Percentiles rank a stretch among this genome's conserved stretches.
phyloP scores from a whole-genome alignment of 2,888 invertebrate genomes.

The Trachelus tabidus region DNA sequence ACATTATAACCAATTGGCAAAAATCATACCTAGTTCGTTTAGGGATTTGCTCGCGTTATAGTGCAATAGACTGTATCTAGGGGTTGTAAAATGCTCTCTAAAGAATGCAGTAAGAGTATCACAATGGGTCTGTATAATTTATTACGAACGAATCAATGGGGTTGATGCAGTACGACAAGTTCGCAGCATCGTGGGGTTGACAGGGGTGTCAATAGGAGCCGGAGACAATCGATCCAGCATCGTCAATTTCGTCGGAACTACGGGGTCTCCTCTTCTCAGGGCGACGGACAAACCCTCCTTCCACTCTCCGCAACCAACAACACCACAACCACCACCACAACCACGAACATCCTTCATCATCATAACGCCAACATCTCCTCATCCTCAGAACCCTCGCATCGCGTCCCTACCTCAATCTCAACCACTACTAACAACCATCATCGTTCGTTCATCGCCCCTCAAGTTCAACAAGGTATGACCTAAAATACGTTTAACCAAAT shows the following conservation, averaged over 20 bases:
- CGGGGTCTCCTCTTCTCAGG: slow-evolving; percentile 57
- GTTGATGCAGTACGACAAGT: slow-evolving; percentile 55
- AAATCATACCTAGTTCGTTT: neutral
- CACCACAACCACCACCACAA: slow-evolving; percentile 29
- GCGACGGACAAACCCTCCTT: slow-evolving; percentile 61
- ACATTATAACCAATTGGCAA: neutral
- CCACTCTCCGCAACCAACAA: slow-evolving; percentile 52
- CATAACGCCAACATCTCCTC: slow-evolving; percentile 59
- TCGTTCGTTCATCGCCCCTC: slow-evolving; percentile 53
- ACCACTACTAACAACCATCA: slow-evolving; percentile 48
- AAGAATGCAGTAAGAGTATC: neutral
- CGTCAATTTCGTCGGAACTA: slow-evolving; percentile 60
- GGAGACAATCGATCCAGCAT: slow-evolving; percentile 54
- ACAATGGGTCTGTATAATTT: slow-evolving; percentile 4
- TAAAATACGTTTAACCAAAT: slow-evolving; percentile 17
- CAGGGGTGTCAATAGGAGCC: slow-evolving; percentile 47
- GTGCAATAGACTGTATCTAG: neutral
- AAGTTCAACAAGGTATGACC: slow-evolving; percentile 57
- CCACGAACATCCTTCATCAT: slow-evolving; percentile 19
- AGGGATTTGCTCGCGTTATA: neutral
- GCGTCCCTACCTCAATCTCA: slow-evolving; percentile 49
- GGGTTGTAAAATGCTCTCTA: neutral
- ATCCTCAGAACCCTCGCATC: slow-evolving; percentile 53
- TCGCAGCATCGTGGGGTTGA: slow-evolving; percentile 46
- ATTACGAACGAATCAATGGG: slow-evolving; percentile 21